Evolutionary conservation across 35 echinoderm and acorn worm species (phyloP).

Genomic region (Heliocidaris erythrogramma): DNA sequence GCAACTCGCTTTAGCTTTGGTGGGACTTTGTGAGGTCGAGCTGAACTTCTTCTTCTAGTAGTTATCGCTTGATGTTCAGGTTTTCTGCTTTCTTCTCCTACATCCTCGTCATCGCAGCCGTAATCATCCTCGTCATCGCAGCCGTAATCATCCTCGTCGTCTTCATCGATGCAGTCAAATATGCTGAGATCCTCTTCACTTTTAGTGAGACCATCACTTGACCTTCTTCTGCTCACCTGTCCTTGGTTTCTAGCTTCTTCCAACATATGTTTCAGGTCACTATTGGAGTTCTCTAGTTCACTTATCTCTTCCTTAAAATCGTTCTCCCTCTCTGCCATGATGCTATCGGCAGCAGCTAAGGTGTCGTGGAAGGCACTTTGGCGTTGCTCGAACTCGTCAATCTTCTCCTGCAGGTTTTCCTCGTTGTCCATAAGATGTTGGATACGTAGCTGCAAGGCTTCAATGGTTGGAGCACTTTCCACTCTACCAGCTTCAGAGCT

Average conservation of each 20-base stretch:
- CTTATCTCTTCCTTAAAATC: constrained; percentile 63
- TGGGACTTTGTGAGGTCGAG: neutral
- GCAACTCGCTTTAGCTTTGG: constrained; percentile 1
- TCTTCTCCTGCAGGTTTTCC: constrained; percentile 53
- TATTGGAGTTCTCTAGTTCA: constrained; percentile 70
- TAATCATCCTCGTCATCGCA: neutral
- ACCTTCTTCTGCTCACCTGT: neutral
- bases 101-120: constrained; percentile 36
- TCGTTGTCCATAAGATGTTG: constrained; percentile 62
- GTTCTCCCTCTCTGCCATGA: constrained; percentile 82
- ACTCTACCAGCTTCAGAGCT: neutral
- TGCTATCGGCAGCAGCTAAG: constrained; percentile 77
- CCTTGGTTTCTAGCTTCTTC: constrained; percentile 10
- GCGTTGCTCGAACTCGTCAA: constrained; percentile 68
- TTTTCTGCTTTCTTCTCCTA: constrained; percentile 16
- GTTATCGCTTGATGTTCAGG: neutral
- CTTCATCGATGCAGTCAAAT: constrained; percentile 53
- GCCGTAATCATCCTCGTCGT: neutral
- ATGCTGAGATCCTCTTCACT: constrained; percentile 30
- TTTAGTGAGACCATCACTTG: neutral
- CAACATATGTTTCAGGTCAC: constrained; percentile 62
- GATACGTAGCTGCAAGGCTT: constrained; percentile 50
- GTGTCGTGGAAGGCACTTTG: constrained; percentile 89
- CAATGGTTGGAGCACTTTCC: constrained; percentile 22
- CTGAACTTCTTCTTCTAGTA: neutral